Percentiles rank a stretch among this genome's conserved stretches.
Evolutionary conservation across 2,797 vertebrate genomes (phyloP).

Genomic region (Lepidocolaptes lacrymiger): DNA sequence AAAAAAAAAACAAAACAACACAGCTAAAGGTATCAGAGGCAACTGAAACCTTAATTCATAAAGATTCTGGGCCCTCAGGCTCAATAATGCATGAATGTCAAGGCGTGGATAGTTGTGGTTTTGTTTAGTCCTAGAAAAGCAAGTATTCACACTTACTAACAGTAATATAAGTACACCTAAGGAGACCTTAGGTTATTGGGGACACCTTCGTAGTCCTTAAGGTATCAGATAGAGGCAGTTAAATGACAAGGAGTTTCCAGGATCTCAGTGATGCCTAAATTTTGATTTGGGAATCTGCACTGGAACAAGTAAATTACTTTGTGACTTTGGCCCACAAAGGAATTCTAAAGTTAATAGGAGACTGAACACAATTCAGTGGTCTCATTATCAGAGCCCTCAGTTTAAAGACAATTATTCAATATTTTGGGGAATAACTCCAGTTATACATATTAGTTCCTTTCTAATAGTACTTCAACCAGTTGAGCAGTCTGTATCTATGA

Average conservation of each 20-base stretch:
- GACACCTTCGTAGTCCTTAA: not conserved
- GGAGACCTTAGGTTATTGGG: not conserved
- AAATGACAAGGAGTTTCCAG: not conserved
- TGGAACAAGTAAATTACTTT: not conserved
- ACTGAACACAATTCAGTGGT: not conserved
- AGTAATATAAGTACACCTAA: not conserved
- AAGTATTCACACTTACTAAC: not conserved
- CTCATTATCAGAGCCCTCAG: not conserved
- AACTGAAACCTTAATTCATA: not conserved
- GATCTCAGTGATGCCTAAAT: not conserved
- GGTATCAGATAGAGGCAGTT: not conserved
- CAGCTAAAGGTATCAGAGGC: not conserved
- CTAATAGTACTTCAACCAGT: not conserved
- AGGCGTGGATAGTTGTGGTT: not conserved
- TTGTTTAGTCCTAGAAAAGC: not conserved
- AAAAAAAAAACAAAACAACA: not conserved
- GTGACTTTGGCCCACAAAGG: not conserved
- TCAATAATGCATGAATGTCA: not conserved
- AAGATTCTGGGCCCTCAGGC: not conserved
- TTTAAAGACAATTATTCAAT: not conserved
- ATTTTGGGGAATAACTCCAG: rapidly evolving
- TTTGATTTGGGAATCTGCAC: not conserved
- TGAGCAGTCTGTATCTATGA: not conserved
- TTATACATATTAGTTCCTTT: not conserved
- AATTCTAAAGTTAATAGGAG: not conserved